Base-by-base conservation (phyloP, 2,113 vertebrate species). In the Menura novaehollandiae region DNA sequence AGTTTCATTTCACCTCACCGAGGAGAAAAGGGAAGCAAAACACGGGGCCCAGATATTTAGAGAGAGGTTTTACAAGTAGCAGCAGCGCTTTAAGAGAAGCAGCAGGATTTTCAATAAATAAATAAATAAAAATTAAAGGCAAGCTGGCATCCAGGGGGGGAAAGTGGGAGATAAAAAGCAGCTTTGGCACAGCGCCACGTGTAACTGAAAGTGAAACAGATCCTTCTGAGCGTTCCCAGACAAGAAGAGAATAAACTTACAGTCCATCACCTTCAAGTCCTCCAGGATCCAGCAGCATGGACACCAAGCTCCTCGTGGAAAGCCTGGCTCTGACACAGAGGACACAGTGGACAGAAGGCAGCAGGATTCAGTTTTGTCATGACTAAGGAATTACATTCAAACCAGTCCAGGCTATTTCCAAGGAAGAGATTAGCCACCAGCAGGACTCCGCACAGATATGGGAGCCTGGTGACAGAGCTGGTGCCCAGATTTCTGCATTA, bases 161-260 rank as follows among this genome's bases (percentile, higher is more conserved):
- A 79, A 41, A 71, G 35, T 1, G 2, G 22, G 52, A 82, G 82
- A 51, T 12, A 67, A 91, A 83, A 82, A 88, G 39, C 71, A 68
- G 75, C 33, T 43, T 56, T 46, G 83, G 80, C 78, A 44, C 67
- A 41, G 79, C 0, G 3, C 44, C 44, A 27, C 30, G 8, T 30
- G 33, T 17, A 44, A 74, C 53, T 13, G 72, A 84, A 95, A 89
- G 72, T 30, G 76, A 89, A 93, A 89, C 76, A 30, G 41, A 76
- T 58, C 44, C 27, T 85, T 62, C 33, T 33, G 73, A 84, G 68
- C 53, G 26, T 9, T 53, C 37, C 33, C 51, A 53, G 76, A 28
- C 26, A 53, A 71, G 28, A 62, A 20, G 7, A 58, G 44, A 60
- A 55, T 11, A 16, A 80, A 52, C 5, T 83, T 5, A 21, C 13